Base-by-base conservation (phyloP, 2,113 vertebrate genomes). In the Melanotaenia duboulayi region DNA sequence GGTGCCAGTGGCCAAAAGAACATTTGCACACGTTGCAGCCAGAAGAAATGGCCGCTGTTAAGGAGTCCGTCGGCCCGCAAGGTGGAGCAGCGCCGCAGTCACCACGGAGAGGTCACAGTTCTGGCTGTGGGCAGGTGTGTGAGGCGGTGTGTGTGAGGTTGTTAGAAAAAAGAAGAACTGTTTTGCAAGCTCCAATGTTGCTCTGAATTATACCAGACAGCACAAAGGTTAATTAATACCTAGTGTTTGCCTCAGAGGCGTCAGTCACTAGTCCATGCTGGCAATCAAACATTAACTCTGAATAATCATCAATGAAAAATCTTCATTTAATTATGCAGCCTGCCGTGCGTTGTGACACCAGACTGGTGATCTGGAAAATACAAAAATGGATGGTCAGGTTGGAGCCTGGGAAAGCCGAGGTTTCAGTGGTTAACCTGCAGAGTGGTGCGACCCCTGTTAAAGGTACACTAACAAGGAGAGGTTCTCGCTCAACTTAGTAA, bases 91-190 rank as follows among this genome's bases (percentile, higher is more conserved):
- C 83, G 93, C 11, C 92, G 94, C 23, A 92, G 88, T 56, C 91
- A 91, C 64, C 87, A 87, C 0, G 95, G 94, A 44, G 96, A 96
- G 78, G 95, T 99, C 78, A 99, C 96, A 0, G 97, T 99, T 19
- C 94, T 99, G 60, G 92, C 97, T 25, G 98, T 99, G 49, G 98
- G 98, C 93, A 97, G 97, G 97, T 97, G 7, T 25, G 98, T 99
- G 49, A 97, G 98, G 92, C 97, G 97, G 97, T 97, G 7, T 23
- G 8, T 32, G 51, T 39, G n/a, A 39, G 50, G 42, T 0, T 22
- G n/a, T n/a, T 35, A 16, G 37, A 44, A 2, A 24, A 48, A 50
- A 48, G 50, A 4, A 17, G 22, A 42, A 12, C 37, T 25, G 28
- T 50, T 39, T 0, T 42, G 1, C 11, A 19, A 1, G 54, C 16